Evolutionary conservation across 2,113 vertebrate species (phyloP), one percentile per base, ranked within the genome.

Genomic region (Natator depressus): DNA sequence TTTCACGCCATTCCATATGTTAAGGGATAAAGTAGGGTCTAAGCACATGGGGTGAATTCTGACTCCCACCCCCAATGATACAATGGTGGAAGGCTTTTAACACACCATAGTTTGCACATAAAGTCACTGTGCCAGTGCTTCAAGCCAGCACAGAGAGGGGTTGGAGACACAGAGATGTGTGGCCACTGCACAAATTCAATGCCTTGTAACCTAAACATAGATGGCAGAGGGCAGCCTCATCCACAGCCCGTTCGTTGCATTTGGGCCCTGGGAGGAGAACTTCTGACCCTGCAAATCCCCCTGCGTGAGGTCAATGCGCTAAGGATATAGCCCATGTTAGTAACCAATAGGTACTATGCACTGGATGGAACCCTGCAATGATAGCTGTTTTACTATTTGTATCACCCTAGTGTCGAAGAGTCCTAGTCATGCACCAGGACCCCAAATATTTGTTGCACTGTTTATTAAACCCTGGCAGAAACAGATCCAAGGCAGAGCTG

Each of bases 1-100:
- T 76, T 62, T 51, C 89, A 5, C 2, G 10, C 13, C 1, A 0
- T n/a, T 29, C 50, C 46, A 2, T 1, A 1, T 2, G 27, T 25
- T 0, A 1, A 2, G 53, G 75, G 47, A 87, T 38, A 53, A 55
- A n/a, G 49, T 50, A n/a, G 11, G 10, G 49, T 53, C 11, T 54
- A 22, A 53, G 65, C 65, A 38, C 3, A 38, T 8, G n/a, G 38
- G 25, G 69, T 85, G 8, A 10, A 75, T 42, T 42, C 22, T 42
- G 10, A 0, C 29, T 20, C 27, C 46, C 53, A 79, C 59, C 25
- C 9, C 59, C 25, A 22, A 25, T 0, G 0, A 22, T 55, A 47
- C 10, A 1, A 24, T 10, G 0, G 3, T 69, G 46, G 69, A 62
- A 1, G 0, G 53, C 62, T 87, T 55, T 75, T 22, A 38, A n/a